Percentiles rank a stretch among this genome's conserved stretches.
phyloP scores from a whole-genome alignment of 2,888 invertebrate genomes.

The Ellobium chinense region DNA sequence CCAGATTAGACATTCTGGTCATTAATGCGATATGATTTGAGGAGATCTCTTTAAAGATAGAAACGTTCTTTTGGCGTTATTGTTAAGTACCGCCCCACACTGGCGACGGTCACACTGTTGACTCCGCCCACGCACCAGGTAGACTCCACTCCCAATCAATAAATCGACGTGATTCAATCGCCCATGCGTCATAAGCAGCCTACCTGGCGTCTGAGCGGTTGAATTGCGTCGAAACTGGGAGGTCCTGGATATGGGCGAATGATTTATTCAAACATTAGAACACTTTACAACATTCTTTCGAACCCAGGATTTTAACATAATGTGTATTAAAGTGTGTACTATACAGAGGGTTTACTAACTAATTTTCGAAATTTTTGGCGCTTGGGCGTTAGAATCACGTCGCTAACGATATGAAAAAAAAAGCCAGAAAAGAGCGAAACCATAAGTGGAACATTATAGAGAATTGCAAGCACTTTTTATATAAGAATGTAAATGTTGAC shows the following conservation, averaged over 20 bases:
- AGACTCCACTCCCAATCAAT: not conserved
- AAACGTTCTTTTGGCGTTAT: not conserved
- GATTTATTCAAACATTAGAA: not conserved
- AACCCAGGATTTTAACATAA: not conserved
- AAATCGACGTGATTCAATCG: not conserved
- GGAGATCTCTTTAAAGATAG: too few relatives aligned
- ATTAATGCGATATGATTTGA: too few relatives aligned
- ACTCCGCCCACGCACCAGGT: not conserved
- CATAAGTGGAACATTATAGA: too few relatives aligned
- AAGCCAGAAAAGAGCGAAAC: too few relatives aligned
- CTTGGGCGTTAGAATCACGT: not conserved
- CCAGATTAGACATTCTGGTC: not conserved
- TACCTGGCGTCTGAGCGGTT: not conserved
- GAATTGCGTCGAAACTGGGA: not conserved
- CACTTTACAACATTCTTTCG: not conserved
- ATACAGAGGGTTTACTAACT: not conserved
- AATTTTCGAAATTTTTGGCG: constrained; percentile 1
- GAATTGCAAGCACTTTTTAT: too few relatives aligned
- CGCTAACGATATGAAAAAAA: not conserved
- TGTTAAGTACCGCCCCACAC: not conserved
- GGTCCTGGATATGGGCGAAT: not conserved
- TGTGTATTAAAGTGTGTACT: not conserved
- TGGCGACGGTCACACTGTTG: not conserved
- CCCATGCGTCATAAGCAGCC: not conserved
- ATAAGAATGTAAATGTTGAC: too few relatives aligned